Evolutionary conservation across 2,113 vertebrate species (phyloP).

Genomic region (Paramisgurnus dabryanus): DNA sequence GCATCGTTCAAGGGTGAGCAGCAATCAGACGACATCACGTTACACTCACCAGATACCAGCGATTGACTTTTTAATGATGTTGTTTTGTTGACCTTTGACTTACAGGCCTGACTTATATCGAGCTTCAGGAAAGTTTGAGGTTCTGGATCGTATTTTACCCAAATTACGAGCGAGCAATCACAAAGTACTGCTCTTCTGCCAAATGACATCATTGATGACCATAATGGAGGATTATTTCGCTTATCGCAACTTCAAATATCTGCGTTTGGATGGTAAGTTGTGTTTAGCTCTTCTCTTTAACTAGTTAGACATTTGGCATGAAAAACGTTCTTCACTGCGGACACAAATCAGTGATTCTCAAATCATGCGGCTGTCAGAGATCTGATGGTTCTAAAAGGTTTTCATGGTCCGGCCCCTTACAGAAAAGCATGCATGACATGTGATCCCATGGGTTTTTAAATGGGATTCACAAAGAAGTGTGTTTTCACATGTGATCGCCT

Average conservation of each 20-base stretch:
- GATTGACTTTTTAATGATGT: background rate
- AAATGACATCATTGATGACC: conserved; percentile 98
- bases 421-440: no score
- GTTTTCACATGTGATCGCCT: no score
- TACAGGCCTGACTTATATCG: conserved; percentile 88
- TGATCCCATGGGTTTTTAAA: no score
- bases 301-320: no score
- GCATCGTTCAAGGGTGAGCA: conserved; percentile 88
- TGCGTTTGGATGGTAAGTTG: conserved; percentile 91
- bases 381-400: no score
- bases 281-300: background rate
- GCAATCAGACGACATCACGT: background rate
- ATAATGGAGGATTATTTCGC: conserved; percentile 99
- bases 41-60: background rate
- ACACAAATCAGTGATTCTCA: background rate
- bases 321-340: no score
- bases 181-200: conserved; percentile 98
- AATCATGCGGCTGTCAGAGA: no score
- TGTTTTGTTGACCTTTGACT: background rate
- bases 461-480: no score
- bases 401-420: no score
- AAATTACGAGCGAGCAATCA: conserved; percentile 92
- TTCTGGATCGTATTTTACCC: conserved; percentile 94
- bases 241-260: conserved; percentile 94
- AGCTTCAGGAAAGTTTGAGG: conserved; percentile 94